A percentile compares a stretch with the other conserved stretches of the same genome.
These are phyloP conservation scores for Zygogramma bicolorata DNA, from an alignment of 2,888 invertebrate species.

Conservation along the genomic window DNA sequence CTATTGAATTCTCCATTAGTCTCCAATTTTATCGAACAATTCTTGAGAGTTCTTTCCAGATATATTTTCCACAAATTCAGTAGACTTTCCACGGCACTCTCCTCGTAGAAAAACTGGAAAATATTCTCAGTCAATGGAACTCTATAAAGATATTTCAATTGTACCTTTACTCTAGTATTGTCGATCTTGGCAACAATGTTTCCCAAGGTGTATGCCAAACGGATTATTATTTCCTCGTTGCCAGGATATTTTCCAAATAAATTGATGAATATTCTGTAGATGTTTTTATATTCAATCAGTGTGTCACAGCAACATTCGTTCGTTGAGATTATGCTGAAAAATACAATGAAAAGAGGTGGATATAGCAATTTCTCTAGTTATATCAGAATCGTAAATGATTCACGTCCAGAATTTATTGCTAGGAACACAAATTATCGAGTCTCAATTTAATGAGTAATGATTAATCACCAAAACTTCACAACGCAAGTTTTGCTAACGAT, in stretches of 20 bases:
- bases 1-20: constrained; percentile 63
- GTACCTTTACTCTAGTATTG: constrained; percentile 74
- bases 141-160: constrained; percentile 19
- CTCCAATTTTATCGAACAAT: constrained; percentile 62
- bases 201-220: constrained; percentile 86
- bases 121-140: constrained; percentile 30
- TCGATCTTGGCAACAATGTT: constrained; percentile 87
- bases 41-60: constrained; percentile 67
- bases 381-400: no score
- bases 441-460: no score
- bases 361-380: no score
- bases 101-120: constrained; percentile 71
- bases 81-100: constrained; percentile 70
- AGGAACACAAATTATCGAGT: no score
- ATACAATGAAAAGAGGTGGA: no score
- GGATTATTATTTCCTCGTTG: constrained; percentile 79
- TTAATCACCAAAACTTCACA: no score
- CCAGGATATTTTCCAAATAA: constrained; percentile 77
- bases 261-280: constrained; percentile 72
- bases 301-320: constrained; percentile 79
- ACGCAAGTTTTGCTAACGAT: no score
- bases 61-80: constrained; percentile 69
- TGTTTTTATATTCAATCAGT: constrained; percentile 71
- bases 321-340: constrained; percentile 80
- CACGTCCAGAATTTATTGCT: no score